These are phyloP conservation scores for Xenentodon cancila DNA, from an alignment of 2,797 vertebrate species.

Conservation along the genomic window DNA sequence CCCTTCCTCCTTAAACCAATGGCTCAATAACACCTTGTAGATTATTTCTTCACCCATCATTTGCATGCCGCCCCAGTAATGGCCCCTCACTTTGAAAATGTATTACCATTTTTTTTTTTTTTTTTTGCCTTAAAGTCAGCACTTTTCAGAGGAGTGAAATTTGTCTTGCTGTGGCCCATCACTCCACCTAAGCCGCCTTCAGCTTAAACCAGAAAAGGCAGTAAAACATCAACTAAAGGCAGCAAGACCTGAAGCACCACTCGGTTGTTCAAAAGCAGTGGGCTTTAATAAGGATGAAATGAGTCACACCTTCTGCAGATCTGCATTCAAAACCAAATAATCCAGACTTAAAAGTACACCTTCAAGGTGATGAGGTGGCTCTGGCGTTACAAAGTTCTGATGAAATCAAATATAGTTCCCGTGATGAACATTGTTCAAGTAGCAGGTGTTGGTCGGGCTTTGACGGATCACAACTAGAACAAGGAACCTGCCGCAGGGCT, in stretches of 20 bases:
- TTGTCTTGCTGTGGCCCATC: constrained; percentile 60
- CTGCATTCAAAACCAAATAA: background rate
- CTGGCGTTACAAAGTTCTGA: background rate
- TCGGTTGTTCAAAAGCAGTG: constrained; percentile 37
- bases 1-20: constrained; percentile 69
- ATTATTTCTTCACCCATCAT: constrained; percentile 80
- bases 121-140: constrained; percentile 66
- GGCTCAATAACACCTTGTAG: constrained; percentile 74
- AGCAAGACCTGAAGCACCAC: constrained; percentile 51
- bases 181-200: constrained; percentile 54
- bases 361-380: background rate
- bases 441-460: too few species aligned
- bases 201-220: constrained; percentile 57
- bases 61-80: constrained; percentile 77
- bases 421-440: too few species aligned
- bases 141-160: constrained; percentile 66
- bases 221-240: constrained; percentile 44
- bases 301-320: too few species aligned
- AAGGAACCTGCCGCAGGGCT: too few species aligned
- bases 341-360: background rate
- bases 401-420: background rate
- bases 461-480: too few species aligned
- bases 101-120: constrained; percentile 73
- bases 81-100: constrained; percentile 59
- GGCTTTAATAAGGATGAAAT: constrained; percentile 10